Evolutionary conservation across 1,140 invertebrate species (phyloP).

Genomic region (Chlorops oryzae): DNA sequence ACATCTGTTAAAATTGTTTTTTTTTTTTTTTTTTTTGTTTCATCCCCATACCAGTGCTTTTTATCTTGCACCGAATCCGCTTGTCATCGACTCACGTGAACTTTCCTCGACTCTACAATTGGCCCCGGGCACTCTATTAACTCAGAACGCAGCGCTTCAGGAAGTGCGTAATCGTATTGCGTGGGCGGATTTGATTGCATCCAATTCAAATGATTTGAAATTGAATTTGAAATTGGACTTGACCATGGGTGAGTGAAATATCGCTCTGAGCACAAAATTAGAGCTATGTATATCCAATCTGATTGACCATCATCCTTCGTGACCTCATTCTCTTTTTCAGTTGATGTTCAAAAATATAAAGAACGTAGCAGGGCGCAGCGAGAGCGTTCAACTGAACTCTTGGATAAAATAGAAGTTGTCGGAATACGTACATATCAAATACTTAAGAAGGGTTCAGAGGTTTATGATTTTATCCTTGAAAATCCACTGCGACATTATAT

Average conservation of each 20-base stretch:
- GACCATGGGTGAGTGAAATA: slow-evolving; percentile 22
- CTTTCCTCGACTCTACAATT: slow-evolving; percentile 39
- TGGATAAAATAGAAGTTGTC: slow-evolving; percentile 34
- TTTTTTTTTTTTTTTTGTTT: slow-evolving; percentile 1
- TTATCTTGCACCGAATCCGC: slow-evolving; percentile 39
- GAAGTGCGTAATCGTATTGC: slow-evolving; percentile 45
- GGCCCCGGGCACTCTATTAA: slow-evolving; percentile 35
- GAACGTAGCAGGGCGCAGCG: slow-evolving; percentile 26
- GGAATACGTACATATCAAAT: slow-evolving; percentile 24
- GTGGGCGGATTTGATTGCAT: slow-evolving; percentile 44
- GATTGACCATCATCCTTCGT: background rate
- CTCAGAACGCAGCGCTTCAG: slow-evolving; percentile 38
- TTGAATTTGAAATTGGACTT: slow-evolving; percentile 42
- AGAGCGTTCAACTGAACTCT: slow-evolving; percentile 32
- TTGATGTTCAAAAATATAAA: slow-evolving; percentile 34
- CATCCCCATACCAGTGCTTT: slow-evolving; percentile 22
- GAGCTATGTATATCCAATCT: background rate
- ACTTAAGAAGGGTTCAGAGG: slow-evolving; percentile 28
- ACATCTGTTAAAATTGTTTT: background rate
- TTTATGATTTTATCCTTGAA: slow-evolving; percentile 29
- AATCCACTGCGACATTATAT: slow-evolving; percentile 37
- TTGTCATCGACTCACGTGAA: slow-evolving; percentile 39
- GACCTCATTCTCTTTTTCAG: slow-evolving; percentile 16
- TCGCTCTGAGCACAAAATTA: too few relatives aligned
- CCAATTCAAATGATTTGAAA: slow-evolving; percentile 36